Evolutionary conservation across 1,140 invertebrate species (phyloP).

Genomic region (Bicyclus anynana): DNA sequence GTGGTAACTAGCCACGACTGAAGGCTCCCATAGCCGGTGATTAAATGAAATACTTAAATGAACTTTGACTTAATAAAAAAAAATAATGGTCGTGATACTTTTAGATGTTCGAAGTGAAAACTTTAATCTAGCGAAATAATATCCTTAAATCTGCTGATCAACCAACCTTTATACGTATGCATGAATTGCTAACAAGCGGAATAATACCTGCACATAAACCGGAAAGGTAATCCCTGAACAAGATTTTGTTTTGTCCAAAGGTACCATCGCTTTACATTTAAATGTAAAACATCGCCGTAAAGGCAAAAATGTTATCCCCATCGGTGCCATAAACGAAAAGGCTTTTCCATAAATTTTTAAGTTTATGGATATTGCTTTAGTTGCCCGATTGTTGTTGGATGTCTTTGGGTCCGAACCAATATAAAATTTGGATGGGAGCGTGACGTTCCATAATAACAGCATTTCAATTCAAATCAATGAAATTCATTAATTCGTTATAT

Average conservation of each 20-base stretch:
- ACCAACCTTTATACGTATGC: not conserved
- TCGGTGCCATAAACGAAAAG: constrained; percentile 10
- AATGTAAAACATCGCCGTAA: constrained; percentile 16
- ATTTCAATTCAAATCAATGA: not conserved
- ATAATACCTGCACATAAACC: not conserved
- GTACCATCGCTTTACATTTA: constrained; percentile 8
- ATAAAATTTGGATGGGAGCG: constrained; percentile 6
- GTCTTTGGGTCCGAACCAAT: constrained; percentile 14
- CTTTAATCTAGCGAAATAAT: too few species aligned
- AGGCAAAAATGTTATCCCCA: constrained; percentile 10
- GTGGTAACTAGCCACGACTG: too few species aligned
- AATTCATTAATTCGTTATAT: not conserved
- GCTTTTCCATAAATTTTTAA: constrained; percentile 20
- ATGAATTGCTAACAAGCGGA: not conserved
- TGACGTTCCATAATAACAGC: constrained; percentile 7
- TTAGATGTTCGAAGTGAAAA: too few species aligned
- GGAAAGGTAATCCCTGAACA: not conserved
- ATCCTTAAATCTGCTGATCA: too few species aligned
- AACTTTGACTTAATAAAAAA: too few species aligned
- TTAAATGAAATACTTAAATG: too few species aligned
- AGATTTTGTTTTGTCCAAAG: constrained; percentile 1
- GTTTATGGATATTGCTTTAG: constrained; percentile 27
- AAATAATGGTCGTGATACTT: too few species aligned
- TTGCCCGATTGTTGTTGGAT: constrained; percentile 14
- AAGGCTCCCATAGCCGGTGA: too few species aligned